Conservation (phyloP, 2,113 vertebrate genomes). For the Hipposideros armiger region DNA sequence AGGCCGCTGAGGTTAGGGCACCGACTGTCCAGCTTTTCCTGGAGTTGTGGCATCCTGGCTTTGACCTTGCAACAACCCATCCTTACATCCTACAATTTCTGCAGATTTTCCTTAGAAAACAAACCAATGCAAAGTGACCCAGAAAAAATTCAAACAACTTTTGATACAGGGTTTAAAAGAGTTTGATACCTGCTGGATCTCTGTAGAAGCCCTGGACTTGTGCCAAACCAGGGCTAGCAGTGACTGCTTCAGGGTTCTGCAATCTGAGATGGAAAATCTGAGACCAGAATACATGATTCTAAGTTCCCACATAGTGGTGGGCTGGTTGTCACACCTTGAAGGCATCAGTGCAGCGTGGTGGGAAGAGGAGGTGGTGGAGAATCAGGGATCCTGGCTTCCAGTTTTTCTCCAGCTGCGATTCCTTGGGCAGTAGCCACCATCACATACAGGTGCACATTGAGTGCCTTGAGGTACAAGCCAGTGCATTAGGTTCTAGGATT, state of each 20-base stretch:
- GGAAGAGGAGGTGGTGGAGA: neutral
- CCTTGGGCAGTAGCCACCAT: neutral
- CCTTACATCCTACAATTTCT: constrained; percentile 1
- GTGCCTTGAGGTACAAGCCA: neutral
- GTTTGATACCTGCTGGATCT: neutral
- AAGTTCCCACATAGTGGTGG: neutral
- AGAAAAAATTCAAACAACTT: constrained; percentile 31
- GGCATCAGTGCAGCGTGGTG: neutral
- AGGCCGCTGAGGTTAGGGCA: neutral
- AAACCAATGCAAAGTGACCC: neutral
- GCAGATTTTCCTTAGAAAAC: neutral
- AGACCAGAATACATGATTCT: neutral
- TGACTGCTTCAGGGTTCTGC: neutral
- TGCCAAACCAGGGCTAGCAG: neutral
- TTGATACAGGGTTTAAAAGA: neutral
- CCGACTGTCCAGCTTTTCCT: neutral
- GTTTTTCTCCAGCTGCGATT: neutral
- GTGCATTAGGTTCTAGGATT: neutral
- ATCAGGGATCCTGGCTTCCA: neutral
- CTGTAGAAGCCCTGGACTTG: neutral
- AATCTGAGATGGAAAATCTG: neutral
- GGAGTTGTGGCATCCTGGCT: neutral
- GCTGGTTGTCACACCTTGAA: neutral
- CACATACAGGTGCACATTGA: neutral
- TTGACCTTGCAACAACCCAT: constrained; percentile 22